Base-by-base conservation (phyloP, 2,888 invertebrate genomes). In the Bibio marci region DNA sequence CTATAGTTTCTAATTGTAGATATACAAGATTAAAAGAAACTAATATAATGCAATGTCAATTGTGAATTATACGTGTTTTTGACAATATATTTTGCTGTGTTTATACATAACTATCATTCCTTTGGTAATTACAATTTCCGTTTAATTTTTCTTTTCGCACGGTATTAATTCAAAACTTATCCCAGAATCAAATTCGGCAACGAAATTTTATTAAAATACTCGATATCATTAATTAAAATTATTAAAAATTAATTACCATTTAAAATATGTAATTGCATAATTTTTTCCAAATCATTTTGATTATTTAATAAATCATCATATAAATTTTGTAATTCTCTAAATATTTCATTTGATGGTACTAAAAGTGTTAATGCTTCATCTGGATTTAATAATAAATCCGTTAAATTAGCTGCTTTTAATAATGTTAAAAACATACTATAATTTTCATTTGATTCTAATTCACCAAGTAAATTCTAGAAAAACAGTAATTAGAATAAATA, bases 331-430 rank as follows among this genome's bases (percentile, higher is more conserved):
- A 62, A 52, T 45, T 62, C 62, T 4, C 48, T 50, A 41, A 62
- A 62, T 3, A 62, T 55, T 43, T 62, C 61, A 43, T 62, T 58
- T 41, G 58, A 60, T 37, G 62, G 62, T 38, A 62, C 55, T 31
- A 62, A 49, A 4, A 62, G 37, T 2, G 62, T 62, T 26, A 52
- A 57, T 39, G 56, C 54, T 8, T 52, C 52, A 3, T 52, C 50
- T 14, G 30, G 19, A 37, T 59, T 53, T 14, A 51, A 43, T n/a
- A 62, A 45, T 15, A 59, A 42, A 18, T 50, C 46, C 6, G 59
- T 59, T 17, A 62, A 46, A 46, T 62, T 62, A 10, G 61, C 57
- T 39, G 50, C 45, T 41, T 51, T 52, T 2, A 62, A 52, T 12
- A 59, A 46, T 30, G 57, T 52, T 33, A 58, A 42, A 49, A 62